A percentile compares a stretch with the other conserved stretches of the same genome.
These are phyloP conservation scores for Spilarctia lutea DNA, from an alignment of 2,888 invertebrate species.

Conservation along the genomic window DNA sequence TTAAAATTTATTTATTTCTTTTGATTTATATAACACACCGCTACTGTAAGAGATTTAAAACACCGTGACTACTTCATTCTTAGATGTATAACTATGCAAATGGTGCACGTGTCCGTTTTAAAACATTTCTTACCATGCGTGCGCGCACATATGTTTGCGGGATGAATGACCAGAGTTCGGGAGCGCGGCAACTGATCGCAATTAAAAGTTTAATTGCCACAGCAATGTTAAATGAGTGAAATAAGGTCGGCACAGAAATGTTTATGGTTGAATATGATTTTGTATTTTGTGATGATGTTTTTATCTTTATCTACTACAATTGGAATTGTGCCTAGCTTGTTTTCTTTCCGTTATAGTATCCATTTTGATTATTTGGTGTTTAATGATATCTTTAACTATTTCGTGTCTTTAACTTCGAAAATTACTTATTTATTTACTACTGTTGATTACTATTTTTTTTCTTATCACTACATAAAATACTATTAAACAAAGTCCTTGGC, in stretches of 20 bases:
- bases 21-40: background rate
- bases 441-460: too few relatives aligned
- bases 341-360: background rate
- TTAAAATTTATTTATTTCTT: too few relatives aligned
- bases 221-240: conserved; percentile 30
- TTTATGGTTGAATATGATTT: conserved; percentile 17
- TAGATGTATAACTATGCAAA: conserved; percentile 54
- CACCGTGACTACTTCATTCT: background rate
- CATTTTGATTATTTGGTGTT: too few relatives aligned
- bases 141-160: conserved; percentile 76
- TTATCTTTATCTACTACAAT: background rate
- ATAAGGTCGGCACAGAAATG: conserved; percentile 26
- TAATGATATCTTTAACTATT: too few relatives aligned
- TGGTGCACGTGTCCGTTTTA: conserved; percentile 75
- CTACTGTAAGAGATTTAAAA: background rate
- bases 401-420: too few relatives aligned
- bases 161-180: conserved; percentile 83
- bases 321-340: background rate
- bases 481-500: too few relatives aligned
- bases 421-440: too few relatives aligned
- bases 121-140: conserved; percentile 61
- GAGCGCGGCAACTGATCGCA: conserved; percentile 64
- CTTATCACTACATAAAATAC: too few relatives aligned
- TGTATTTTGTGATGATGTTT: conserved; percentile 2
- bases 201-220: conserved; percentile 59